These are phyloP conservation scores for Gnathonemus echidnorhynchus DNA, from an alignment of 2,113 vertebrate species.

Conservation along the genomic window DNA sequence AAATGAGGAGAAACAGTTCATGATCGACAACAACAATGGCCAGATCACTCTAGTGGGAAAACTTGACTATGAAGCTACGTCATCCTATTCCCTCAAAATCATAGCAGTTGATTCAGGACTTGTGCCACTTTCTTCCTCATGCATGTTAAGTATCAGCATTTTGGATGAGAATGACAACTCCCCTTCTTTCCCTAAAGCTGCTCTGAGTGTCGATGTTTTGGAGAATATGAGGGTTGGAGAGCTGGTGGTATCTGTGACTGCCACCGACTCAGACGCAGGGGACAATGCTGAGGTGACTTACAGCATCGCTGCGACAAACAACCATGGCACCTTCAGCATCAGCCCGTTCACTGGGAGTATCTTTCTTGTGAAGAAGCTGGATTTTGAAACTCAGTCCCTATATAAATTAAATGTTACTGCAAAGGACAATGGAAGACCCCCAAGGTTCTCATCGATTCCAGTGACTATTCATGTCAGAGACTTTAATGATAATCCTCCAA, in stretches of 20 bases:
- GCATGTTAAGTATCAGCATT: conserved; percentile 78
- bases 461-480: conserved; percentile 87
- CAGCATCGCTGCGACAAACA: conserved; percentile 83
- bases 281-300: conserved; percentile 90
- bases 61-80: conserved; percentile 85
- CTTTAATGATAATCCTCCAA: conserved; percentile 91
- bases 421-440: conserved; percentile 81
- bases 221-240: conserved; percentile 96
- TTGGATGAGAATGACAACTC: conserved; percentile 94
- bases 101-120: conserved; percentile 78
- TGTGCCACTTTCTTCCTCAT: conserved; percentile 72
- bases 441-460: conserved; percentile 80
- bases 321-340: conserved; percentile 91
- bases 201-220: conserved; percentile 77
- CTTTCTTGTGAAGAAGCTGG: conserved; percentile 85
- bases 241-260: conserved; percentile 86
- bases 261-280: conserved; percentile 83
- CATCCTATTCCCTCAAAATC: conserved; percentile 79
- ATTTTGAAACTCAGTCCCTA: conserved; percentile 87
- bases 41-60: conserved; percentile 85
- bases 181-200: conserved; percentile 83
- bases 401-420: conserved; percentile 92
- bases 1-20: conserved; percentile 84
- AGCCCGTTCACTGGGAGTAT: conserved; percentile 93
- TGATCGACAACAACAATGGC: conserved; percentile 73